These are phyloP conservation scores for Zaprionus vittiger DNA, from an alignment of 1,140 invertebrate genomes.

Conservation along the genomic window DNA sequence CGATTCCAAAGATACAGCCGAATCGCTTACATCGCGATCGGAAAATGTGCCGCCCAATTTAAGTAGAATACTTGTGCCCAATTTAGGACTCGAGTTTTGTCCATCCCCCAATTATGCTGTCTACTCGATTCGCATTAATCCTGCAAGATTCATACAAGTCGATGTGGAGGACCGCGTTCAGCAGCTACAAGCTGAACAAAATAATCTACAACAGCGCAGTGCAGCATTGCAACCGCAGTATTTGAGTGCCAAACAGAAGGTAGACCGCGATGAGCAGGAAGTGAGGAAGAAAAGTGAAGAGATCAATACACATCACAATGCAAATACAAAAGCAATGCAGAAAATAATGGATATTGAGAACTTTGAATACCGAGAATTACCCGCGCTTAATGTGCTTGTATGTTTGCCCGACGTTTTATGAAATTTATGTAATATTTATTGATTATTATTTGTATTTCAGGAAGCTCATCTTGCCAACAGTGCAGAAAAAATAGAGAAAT, in stretches of 20 bases:
- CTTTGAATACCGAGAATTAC: slow-evolving; percentile 56
- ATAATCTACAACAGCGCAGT: slow-evolving; percentile 30
- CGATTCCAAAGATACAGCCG: slow-evolving; percentile 86
- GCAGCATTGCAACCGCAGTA: slow-evolving; percentile 31
- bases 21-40: slow-evolving; percentile 86
- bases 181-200: slow-evolving; percentile 55
- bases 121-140: slow-evolving; percentile 86
- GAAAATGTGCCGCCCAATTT: slow-evolving; percentile 89
- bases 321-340: slow-evolving; percentile 46
- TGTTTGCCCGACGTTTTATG: background rate
- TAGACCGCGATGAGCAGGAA: slow-evolving; percentile 28
- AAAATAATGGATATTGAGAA: slow-evolving; percentile 71
- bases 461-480: slow-evolving; percentile 47
- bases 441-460: slow-evolving; percentile 13
- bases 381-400: slow-evolving; percentile 54
- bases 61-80: slow-evolving; percentile 87
- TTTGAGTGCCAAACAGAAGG: background rate
- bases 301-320: slow-evolving; percentile 46
- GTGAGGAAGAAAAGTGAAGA: slow-evolving; percentile 35
- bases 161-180: slow-evolving; percentile 87
- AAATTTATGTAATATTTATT: background rate
- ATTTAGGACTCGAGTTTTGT: slow-evolving; percentile 84
- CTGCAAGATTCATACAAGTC: slow-evolving; percentile 87
- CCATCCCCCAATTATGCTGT: slow-evolving; percentile 88
- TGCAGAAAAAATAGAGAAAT: slow-evolving; percentile 52